Evolutionary conservation across 2,888 invertebrate species (phyloP).

Genomic region (Coleophora deauratella): DNA sequence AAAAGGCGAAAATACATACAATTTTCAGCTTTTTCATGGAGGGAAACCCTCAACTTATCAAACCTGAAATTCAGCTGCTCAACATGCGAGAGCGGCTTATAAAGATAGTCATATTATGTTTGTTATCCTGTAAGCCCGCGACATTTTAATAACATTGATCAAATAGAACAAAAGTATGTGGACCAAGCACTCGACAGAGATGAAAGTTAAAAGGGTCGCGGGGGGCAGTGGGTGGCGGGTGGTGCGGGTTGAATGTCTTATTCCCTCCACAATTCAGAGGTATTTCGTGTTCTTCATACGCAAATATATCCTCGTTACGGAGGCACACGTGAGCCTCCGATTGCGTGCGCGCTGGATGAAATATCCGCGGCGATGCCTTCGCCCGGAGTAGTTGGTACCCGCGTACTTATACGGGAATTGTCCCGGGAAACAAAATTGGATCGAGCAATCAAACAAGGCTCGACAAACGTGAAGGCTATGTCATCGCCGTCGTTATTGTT

Average conservation of each 20-base stretch:
- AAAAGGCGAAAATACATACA: too few relatives aligned
- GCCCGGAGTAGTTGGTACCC: constrained; percentile 22
- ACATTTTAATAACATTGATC: constrained; percentile 75
- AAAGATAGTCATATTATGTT: constrained; percentile 63
- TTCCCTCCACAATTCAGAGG: constrained; percentile 74
- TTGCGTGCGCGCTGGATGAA: constrained; percentile 62
- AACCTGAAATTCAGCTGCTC: constrained; percentile 5
- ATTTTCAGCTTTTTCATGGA: too few relatives aligned
- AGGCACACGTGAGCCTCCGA: constrained; percentile 68
- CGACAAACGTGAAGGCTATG: constrained; percentile 29
- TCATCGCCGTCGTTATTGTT: constrained; percentile 31
- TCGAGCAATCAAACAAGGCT: constrained; percentile 55
- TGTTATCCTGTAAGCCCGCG: constrained; percentile 65
- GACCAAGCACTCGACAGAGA: constrained; percentile 74
- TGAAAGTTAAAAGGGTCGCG: constrained; percentile 74
- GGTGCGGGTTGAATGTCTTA: constrained; percentile 72
- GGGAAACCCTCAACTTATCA: not conserved
- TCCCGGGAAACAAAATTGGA: constrained; percentile 55
- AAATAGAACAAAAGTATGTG: constrained; percentile 75
- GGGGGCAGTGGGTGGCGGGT: constrained; percentile 36
- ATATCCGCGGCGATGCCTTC: constrained; percentile 39
- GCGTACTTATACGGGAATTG: constrained; percentile 43
- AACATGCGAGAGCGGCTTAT: constrained; percentile 36
- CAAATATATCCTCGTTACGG: constrained; percentile 74
- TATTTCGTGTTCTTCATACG: constrained; percentile 75